Conservation (phyloP, 2,888 invertebrate species). For the Eretmocerus hayati region DNA sequence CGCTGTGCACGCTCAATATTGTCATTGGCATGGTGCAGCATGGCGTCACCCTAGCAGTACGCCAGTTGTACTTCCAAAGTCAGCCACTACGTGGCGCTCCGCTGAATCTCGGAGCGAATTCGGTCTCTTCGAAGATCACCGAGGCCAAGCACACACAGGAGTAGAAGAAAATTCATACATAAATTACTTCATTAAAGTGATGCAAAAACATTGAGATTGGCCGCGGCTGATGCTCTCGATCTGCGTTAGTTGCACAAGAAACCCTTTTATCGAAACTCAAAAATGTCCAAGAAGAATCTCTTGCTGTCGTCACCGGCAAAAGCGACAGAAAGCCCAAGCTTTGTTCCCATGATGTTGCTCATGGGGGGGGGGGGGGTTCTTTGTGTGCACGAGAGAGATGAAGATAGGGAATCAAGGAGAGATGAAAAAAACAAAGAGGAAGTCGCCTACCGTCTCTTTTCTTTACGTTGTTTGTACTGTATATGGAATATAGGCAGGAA, state of each 20-base stretch:
- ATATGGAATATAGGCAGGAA: background rate
- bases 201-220: conserved; percentile 2
- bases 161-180: conserved; percentile 18
- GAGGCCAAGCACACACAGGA: background rate
- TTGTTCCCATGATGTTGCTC: conserved; percentile 27
- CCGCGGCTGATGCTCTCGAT: background rate
- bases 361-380: conserved; percentile 16
- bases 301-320: conserved; percentile 4
- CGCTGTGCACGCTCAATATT: no score
- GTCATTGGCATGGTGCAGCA: no score
- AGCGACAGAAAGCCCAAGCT: conserved; percentile 8
- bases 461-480: background rate
- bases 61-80: no score
- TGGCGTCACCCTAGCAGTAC: no score
- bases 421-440: background rate
- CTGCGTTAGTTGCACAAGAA: conserved; percentile 9
- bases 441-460: background rate
- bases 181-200: conserved; percentile 18
- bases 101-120: no score
- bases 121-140: no score
- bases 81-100: no score
- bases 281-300: conserved; percentile 16
- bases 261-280: conserved; percentile 17
- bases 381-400: background rate
- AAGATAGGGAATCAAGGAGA: conserved; percentile 7